Evolutionary conservation across 2,797 vertebrate genomes (phyloP).

Genomic region (Pelodytes ibericus): DNA sequence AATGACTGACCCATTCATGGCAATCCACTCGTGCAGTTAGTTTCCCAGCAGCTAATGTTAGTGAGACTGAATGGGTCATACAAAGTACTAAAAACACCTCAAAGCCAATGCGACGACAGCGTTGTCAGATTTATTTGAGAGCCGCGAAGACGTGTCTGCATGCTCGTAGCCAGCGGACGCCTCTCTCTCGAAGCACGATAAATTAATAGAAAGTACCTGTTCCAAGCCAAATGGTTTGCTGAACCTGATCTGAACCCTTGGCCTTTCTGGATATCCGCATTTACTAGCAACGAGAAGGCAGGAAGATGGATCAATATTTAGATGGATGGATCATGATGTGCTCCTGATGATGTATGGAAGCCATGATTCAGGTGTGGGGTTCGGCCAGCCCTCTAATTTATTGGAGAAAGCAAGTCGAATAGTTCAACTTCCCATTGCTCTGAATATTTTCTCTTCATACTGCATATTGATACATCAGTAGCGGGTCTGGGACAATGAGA

Average conservation of each 20-base stretch:
- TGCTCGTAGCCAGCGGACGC: neutral
- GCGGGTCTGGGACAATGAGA: too few relatives aligned
- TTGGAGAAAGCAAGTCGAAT: constrained; percentile 58
- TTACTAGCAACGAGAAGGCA: constrained; percentile 27
- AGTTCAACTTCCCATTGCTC: constrained; percentile 56
- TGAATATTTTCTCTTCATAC: neutral
- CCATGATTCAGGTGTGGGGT: constrained; percentile 46
- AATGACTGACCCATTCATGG: neutral
- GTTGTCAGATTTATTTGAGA: neutral
- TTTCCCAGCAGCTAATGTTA: neutral
- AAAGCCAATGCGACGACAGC: neutral
- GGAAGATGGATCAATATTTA: constrained; percentile 60
- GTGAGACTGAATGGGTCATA: neutral
- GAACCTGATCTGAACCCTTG: constrained; percentile 36
- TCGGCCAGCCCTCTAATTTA: constrained; percentile 58
- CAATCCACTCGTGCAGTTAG: neutral
- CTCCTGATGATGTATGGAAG: constrained; percentile 63
- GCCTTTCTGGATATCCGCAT: constrained; percentile 53
- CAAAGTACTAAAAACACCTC: too few relatives aligned
- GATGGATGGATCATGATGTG: constrained; percentile 58
- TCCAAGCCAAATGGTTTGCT: neutral
- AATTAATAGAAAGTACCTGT: constrained; percentile 25
- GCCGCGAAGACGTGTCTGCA: neutral
- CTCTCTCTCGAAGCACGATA: constrained; percentile 17
- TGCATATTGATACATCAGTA: neutral